Percentiles rank a stretch among this genome's conserved stretches.
Evolutionary conservation across 2,113 vertebrate species (phyloP).

Genomic region (Sphaerodactylus townsendi): DNA sequence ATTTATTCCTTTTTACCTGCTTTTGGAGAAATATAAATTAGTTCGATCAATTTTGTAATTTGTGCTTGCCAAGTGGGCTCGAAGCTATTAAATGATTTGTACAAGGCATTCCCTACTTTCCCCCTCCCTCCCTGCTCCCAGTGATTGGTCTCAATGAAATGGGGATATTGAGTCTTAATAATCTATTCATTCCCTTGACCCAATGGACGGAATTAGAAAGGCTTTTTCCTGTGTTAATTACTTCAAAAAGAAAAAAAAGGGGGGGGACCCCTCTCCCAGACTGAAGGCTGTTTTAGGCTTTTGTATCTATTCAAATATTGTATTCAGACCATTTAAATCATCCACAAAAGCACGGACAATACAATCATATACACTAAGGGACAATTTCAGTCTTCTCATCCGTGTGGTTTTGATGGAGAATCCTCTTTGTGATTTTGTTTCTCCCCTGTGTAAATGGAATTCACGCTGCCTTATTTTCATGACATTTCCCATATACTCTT

Average conservation of each 20-base stretch:
- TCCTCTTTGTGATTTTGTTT: too few species aligned
- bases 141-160: conserved; percentile 59
- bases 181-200: conserved; percentile 57
- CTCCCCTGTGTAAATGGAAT: too few species aligned
- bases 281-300: not conserved
- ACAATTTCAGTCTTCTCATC: too few species aligned
- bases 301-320: not conserved
- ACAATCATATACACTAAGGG: not conserved
- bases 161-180: conserved; percentile 58
- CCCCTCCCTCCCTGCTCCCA: not conserved
- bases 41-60: conserved; percentile 58
- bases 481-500: too few species aligned
- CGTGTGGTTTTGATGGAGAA: too few species aligned
- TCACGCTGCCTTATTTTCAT: too few species aligned
- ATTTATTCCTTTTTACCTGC: conserved; percentile 18
- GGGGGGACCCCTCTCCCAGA: not conserved
- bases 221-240: conserved; percentile 21
- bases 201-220: not conserved
- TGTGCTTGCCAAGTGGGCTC: conserved; percentile 61
- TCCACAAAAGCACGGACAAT: not conserved
- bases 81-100: conserved; percentile 67
- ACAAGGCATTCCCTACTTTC: conserved; percentile 38
- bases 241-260: not conserved
- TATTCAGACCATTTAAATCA: not conserved
- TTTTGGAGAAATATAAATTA: conserved; percentile 52